A percentile compares a stretch with the other conserved stretches of the same genome.
phyloP scores from a whole-genome alignment of 2,113 vertebrate genomes.

The Lycaon pictus region DNA sequence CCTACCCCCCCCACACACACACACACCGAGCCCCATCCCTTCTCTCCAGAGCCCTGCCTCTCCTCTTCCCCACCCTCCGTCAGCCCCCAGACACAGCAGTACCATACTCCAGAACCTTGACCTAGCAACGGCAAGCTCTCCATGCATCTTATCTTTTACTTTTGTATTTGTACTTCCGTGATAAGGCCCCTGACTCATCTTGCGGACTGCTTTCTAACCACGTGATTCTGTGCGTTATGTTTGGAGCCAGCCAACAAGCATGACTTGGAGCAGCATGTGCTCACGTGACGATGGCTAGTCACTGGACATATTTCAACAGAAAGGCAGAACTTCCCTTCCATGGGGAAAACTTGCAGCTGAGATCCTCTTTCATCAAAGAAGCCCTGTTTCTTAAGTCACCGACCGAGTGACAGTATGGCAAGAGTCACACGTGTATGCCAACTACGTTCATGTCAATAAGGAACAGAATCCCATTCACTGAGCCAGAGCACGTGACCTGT shows the following conservation, averaged over 20 bases:
- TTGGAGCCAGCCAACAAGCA: not conserved
- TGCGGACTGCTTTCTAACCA: not conserved
- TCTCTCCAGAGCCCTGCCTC: not conserved
- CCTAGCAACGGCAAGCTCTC: not conserved
- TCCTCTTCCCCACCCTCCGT: not conserved
- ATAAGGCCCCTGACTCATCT: not conserved
- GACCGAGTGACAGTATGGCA: not conserved
- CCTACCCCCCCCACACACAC: no score
- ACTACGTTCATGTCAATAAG: rapidly evolving
- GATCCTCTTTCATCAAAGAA: not conserved
- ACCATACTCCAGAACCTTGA: not conserved
- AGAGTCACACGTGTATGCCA: not conserved
- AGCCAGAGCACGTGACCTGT: not conserved
- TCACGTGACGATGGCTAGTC: rapidly evolving
- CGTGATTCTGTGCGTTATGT: rapidly evolving
- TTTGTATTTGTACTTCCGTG: not conserved
- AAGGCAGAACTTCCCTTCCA: not conserved
- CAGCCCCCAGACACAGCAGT: not conserved
- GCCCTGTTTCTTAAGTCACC: not conserved
- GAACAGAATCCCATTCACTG: rapidly evolving
- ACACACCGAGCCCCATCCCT: rapidly evolving
- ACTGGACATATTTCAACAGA: not conserved
- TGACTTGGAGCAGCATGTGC: rapidly evolving
- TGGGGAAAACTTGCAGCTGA: rapidly evolving
- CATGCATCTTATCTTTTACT: rapidly evolving